Conservation (phyloP, 2,888 invertebrate genomes). For the Scaptomyza flava region DNA sequence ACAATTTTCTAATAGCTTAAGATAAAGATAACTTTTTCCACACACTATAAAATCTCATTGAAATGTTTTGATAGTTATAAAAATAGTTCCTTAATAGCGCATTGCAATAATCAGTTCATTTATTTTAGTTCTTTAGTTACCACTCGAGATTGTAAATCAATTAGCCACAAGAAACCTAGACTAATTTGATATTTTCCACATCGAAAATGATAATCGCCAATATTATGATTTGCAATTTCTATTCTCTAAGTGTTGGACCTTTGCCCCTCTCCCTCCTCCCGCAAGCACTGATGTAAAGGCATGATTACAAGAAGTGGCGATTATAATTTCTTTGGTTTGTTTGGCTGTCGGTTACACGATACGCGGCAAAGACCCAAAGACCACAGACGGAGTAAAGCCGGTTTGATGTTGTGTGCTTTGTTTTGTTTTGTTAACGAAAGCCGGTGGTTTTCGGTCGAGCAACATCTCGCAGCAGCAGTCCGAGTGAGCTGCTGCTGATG, state of each 20-base stretch:
- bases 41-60: too few species aligned
- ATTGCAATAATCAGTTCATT: too few species aligned
- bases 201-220: neutral
- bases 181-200: neutral
- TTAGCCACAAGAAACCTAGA: neutral
- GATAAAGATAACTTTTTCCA: too few species aligned
- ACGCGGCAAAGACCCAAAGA: conserved; percentile 1
- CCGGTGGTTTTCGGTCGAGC: conserved; percentile 67
- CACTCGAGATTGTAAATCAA: neutral
- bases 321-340: conserved; percentile 38
- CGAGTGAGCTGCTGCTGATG: conserved; percentile 6
- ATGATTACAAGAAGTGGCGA: conserved; percentile 9
- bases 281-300: neutral
- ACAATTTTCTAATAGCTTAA: too few species aligned
- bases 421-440: conserved; percentile 59
- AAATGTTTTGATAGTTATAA: too few species aligned
- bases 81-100: too few species aligned
- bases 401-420: conserved; percentile 32
- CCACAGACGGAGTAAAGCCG: conserved; percentile 39
- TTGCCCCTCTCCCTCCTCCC: conserved; percentile 9
- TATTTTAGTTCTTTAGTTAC: too few species aligned
- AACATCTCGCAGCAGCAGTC: conserved; percentile 21
- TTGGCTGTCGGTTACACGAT: conserved; percentile 38
- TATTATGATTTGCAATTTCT: neutral
- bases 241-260: conserved; percentile 12